These are phyloP conservation scores for Temnothorax unifasciatus DNA, from an alignment of 2,888 invertebrate species.

Conservation along the genomic window DNA sequence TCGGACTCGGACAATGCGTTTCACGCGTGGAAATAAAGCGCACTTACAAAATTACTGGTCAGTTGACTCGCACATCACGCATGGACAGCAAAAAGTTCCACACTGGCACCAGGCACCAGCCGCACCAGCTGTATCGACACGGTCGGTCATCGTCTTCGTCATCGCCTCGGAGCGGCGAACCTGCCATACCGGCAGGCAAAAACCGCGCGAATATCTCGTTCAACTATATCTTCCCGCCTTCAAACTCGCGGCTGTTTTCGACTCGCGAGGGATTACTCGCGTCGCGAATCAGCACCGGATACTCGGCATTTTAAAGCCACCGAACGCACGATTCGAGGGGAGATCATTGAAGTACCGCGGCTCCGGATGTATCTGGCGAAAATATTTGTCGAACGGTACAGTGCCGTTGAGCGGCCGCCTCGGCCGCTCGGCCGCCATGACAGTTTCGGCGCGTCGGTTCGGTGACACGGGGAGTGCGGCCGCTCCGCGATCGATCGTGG, in stretches of 20 bases:
- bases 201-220: neutral
- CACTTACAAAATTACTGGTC: conserved; percentile 57
- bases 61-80: conserved; percentile 32
- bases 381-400: neutral
- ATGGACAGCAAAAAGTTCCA: conserved; percentile 51
- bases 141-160: neutral
- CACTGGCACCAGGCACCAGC: conserved; percentile 15
- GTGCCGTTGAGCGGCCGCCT: neutral
- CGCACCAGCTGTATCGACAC: conserved; percentile 42
- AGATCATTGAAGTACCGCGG: neutral
- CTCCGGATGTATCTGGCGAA: neutral
- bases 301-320: neutral
- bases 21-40: neutral
- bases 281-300: no score
- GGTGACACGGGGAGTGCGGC: neutral
- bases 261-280: neutral
- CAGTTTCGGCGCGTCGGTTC: neutral
- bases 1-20: neutral
- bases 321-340: neutral
- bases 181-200: neutral
- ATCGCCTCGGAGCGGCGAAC: neutral
- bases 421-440: neutral
- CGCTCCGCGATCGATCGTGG: neutral
- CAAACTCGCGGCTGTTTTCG: neutral
- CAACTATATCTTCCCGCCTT: neutral